phyloP scores from a whole-genome alignment of 2,888 invertebrate species.

The Sclerodermus sp. region DNA sequence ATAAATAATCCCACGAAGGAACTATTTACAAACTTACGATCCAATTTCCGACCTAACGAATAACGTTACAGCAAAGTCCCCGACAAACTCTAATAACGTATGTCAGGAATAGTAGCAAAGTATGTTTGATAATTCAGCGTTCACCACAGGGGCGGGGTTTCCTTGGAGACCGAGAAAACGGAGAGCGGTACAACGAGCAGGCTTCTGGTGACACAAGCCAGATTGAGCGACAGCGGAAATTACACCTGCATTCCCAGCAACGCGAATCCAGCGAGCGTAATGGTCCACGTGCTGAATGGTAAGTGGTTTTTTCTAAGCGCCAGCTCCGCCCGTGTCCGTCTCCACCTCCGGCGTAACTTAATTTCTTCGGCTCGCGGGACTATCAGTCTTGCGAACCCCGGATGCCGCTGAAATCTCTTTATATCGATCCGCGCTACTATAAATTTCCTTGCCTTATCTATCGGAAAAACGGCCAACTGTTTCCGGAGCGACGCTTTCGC shows the following conservation, averaged over 20 bases:
- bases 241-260: constrained; percentile 86
- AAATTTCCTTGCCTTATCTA: neutral
- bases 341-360: constrained; percentile 11
- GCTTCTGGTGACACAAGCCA: constrained; percentile 81
- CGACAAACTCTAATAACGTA: too few species aligned
- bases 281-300: constrained; percentile 57
- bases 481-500: too few species aligned
- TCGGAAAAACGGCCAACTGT: too few species aligned
- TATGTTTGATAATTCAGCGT: constrained; percentile 54
- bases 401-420: constrained; percentile 21
- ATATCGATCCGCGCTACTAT: constrained; percentile 23
- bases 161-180: constrained; percentile 83
- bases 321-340: neutral
- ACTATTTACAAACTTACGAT: too few species aligned
- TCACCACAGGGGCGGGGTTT: constrained; percentile 80
- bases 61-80: too few species aligned
- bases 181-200: constrained; percentile 80
- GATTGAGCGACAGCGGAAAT: constrained; percentile 83
- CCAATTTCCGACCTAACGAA: too few species aligned
- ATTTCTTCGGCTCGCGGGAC: constrained; percentile 18
- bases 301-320: constrained; percentile 31
- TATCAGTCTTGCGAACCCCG: constrained; percentile 22
- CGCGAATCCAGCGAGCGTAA: constrained; percentile 55
- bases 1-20: too few species aligned
- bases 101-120: constrained; percentile 29